Percentiles rank a stretch among this genome's conserved stretches.
Evolutionary conservation across 2,797 vertebrate genomes (phyloP).

Genomic region (Schizothorax lantsangensis): DNA sequence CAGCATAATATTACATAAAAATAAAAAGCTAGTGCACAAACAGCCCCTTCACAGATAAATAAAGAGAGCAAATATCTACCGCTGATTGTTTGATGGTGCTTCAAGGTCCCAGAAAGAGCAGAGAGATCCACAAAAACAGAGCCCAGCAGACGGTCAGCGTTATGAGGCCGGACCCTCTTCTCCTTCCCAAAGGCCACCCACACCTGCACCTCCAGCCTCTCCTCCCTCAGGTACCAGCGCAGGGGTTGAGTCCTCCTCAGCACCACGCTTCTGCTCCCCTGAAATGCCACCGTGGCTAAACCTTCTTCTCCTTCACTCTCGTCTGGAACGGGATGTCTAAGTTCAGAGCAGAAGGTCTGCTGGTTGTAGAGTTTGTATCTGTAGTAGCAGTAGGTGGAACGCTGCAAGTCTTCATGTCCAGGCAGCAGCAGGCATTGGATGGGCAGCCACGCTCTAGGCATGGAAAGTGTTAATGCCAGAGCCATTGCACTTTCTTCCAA

Average conservation of each 20-base stretch:
- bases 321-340: conserved; percentile 81
- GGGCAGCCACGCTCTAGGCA: conserved; percentile 89
- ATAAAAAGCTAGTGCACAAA: neutral
- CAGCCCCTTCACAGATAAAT: neutral
- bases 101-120: conserved; percentile 72
- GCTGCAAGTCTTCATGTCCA: conserved; percentile 78
- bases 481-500: conserved; percentile 56
- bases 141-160: conserved; percentile 89
- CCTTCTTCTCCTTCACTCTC: conserved; percentile 60
- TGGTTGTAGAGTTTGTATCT: conserved; percentile 89
- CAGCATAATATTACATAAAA: neutral
- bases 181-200: conserved; percentile 89
- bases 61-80: conserved; percentile 62
- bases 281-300: conserved; percentile 80
- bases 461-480: conserved; percentile 77
- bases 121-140: conserved; percentile 89
- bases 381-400: conserved; percentile 88
- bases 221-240: conserved; percentile 91
- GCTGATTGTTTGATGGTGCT: conserved; percentile 80
- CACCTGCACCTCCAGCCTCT: conserved; percentile 90
- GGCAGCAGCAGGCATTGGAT: conserved; percentile 83
- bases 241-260: conserved; percentile 82
- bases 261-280: conserved; percentile 76
- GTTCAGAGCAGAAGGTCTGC: conserved; percentile 83
- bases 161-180: conserved; percentile 82